Evolutionary conservation across 2,888 invertebrate genomes (phyloP).

Genomic region (Agrochola litura): DNA sequence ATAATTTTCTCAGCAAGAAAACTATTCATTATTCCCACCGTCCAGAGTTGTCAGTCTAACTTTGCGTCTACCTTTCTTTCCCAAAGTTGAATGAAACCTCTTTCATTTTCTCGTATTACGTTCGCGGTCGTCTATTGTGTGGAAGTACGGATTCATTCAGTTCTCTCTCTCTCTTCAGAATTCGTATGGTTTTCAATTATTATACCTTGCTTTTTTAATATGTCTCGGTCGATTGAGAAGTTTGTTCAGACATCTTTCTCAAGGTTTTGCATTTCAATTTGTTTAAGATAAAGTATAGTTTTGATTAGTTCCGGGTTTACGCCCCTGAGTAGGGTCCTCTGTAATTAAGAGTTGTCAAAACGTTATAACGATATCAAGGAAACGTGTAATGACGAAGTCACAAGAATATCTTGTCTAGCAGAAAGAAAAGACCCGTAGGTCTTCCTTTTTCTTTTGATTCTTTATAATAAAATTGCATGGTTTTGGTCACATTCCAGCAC

Average conservation of each 20-base stretch:
- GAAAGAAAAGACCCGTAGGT: not conserved
- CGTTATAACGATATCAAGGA: not conserved
- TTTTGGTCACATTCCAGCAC: not conserved
- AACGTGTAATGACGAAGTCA: constrained; percentile 7
- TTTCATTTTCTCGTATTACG: constrained; percentile 58
- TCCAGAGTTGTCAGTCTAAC: constrained; percentile 49
- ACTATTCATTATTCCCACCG: constrained; percentile 43
- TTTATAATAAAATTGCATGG: not conserved
- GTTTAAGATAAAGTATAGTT: constrained; percentile 1
- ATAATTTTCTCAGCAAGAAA: constrained; percentile 3
- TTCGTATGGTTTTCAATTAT: constrained; percentile 59
- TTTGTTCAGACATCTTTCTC: constrained; percentile 40
- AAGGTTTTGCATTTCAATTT: constrained; percentile 23
- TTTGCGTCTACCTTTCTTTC: constrained; percentile 50
- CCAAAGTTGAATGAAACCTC: constrained; percentile 57
- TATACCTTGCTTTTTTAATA: constrained; percentile 55
- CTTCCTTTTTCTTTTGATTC: not conserved
- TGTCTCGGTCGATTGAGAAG: constrained; percentile 53
- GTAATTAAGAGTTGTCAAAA: constrained; percentile 26
- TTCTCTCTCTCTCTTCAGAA: constrained; percentile 51
- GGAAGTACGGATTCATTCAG: constrained; percentile 64
- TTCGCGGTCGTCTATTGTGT: constrained; percentile 65
- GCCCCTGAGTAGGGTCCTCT: constrained; percentile 27
- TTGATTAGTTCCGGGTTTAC: constrained; percentile 3
- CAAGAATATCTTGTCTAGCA: not conserved